Percentiles rank a stretch among this genome's conserved stretches.
Conservation (phyloP, 2,113 vertebrate species). For the Vimba vimba region DNA sequence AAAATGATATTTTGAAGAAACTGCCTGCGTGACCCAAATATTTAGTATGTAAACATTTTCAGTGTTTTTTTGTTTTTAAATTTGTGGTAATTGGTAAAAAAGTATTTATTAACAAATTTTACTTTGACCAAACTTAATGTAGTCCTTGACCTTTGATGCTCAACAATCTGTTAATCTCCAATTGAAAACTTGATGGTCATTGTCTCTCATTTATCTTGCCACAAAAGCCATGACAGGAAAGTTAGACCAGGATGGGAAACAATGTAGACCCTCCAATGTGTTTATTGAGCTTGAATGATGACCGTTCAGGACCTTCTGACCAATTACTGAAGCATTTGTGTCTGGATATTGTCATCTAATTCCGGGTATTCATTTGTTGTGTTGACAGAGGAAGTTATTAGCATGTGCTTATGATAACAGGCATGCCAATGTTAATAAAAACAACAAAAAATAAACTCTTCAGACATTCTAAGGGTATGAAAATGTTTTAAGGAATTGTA, state of each 20-base stretch:
- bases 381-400: conserved; percentile 67
- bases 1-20: conserved; percentile 40
- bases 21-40: background rate
- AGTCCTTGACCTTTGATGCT: too few relatives aligned
- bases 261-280: background rate
- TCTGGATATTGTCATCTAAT: conserved; percentile 72
- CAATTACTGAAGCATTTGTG: conserved; percentile 53
- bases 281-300: conserved; percentile 49
- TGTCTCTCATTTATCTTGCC: background rate
- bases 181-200: background rate
- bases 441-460: background rate
- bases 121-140: background rate
- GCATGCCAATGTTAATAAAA: background rate
- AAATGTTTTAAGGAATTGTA: background rate
- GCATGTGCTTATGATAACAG: conserved; percentile 53
- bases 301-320: conserved; percentile 69
- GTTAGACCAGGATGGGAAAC: background rate
- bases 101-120: background rate
- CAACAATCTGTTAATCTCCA: background rate
- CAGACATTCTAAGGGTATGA: background rate
- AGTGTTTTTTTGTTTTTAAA: background rate
- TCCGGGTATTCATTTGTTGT: conserved; percentile 46
- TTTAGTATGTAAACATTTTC: background rate
- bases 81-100: too few relatives aligned
- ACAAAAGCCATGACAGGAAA: background rate